Conservation (phyloP, 2,113 vertebrate genomes). For the Oxyruncus cristatus region DNA sequence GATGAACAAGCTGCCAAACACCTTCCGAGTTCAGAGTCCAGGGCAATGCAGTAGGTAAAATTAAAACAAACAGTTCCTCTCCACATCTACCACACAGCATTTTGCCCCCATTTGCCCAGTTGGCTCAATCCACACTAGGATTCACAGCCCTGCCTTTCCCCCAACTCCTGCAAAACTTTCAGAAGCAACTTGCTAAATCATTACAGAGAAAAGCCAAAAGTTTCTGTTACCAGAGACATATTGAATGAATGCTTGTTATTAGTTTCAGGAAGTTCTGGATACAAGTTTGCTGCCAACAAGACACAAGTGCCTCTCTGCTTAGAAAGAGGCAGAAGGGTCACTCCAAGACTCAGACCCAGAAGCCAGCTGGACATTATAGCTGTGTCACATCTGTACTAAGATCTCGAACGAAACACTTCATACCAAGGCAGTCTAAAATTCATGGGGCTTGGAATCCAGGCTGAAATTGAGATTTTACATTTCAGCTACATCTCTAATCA, state of each 20-base stretch:
- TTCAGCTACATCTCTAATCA: not conserved
- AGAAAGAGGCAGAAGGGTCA: not conserved
- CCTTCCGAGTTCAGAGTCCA: not conserved
- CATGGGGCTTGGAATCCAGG: not conserved
- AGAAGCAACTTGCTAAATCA: not conserved
- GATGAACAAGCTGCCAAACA: not conserved
- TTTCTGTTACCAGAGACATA: not conserved
- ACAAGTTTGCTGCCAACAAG: not conserved
- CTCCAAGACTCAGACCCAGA: not conserved
- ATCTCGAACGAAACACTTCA: not conserved
- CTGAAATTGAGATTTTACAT: not conserved
- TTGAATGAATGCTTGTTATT: not conserved
- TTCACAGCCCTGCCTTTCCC: not conserved
- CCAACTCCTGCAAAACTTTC: not conserved
- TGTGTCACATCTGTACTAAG: not conserved
- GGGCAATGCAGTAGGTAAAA: not conserved
- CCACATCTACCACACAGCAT: not conserved
- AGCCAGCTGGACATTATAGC: not conserved
- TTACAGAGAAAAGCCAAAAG: not conserved
- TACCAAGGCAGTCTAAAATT: not conserved
- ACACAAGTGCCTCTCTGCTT: not conserved
- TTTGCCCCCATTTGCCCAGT: not conserved
- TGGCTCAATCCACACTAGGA: not conserved
- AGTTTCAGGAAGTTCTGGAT: not conserved
- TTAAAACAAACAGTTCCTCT: not conserved